Conservation (phyloP, 2,113 vertebrate species). For the Pteruthius melanotis region DNA sequence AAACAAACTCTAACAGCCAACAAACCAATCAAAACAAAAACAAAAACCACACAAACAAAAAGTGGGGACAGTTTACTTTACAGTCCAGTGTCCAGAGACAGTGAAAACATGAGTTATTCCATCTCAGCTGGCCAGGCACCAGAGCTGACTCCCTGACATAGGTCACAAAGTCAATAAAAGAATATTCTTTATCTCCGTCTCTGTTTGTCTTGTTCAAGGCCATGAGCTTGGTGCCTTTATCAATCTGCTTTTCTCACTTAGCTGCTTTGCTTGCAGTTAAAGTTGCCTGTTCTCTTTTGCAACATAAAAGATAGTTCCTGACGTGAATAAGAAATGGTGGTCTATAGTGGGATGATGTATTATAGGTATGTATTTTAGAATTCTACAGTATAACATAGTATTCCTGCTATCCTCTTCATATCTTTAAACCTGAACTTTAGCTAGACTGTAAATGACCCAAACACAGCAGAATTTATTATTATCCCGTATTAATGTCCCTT, state of each 20-base stretch:
- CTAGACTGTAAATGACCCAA: neutral
- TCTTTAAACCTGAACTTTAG: neutral
- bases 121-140: neutral
- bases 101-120: neutral
- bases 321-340: neutral
- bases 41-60: neutral
- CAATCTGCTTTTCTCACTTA: neutral
- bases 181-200: neutral
- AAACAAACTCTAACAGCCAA: neutral
- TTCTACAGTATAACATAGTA: neutral
- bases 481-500: neutral
- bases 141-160: neutral
- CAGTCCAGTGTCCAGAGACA: neutral
- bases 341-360: neutral
- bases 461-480: neutral
- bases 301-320: neutral
- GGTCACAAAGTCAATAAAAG: neutral
- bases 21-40: neutral
- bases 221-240: neutral
- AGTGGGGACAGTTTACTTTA: neutral
- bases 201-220: conserved; percentile 12
- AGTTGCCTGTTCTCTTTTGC: neutral
- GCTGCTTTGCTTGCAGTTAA: neutral
- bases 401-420: neutral
- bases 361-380: neutral